These are phyloP conservation scores for Moxostoma hubbsi DNA, from an alignment of 2,797 vertebrate genomes.

Conservation along the genomic window DNA sequence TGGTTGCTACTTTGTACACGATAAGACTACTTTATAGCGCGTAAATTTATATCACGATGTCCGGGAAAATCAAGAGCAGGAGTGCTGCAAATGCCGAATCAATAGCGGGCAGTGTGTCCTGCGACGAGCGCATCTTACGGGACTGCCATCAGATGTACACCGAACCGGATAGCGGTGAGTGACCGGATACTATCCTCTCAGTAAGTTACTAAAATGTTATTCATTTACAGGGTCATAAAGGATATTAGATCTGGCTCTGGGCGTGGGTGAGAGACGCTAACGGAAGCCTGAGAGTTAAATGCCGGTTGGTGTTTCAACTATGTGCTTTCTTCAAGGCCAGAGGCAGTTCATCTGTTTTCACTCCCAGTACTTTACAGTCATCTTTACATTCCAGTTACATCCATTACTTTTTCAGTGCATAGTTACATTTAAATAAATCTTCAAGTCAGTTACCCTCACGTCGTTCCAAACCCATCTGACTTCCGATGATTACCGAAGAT, in stretches of 20 bases:
- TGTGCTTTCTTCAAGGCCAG: not conserved
- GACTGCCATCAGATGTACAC: constrained; percentile 84
- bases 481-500: no score
- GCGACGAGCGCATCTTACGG: constrained; percentile 82
- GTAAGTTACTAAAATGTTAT: not conserved
- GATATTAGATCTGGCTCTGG: not conserved
- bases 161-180: constrained; percentile 72
- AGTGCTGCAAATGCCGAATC: constrained; percentile 79
- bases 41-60: constrained; percentile 63
- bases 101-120: constrained; percentile 72
- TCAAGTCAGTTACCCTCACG: no score
- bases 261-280: not conserved
- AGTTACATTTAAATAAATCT: no score
- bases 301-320: constrained; percentile 1
- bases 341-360: not conserved
- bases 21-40: not conserved
- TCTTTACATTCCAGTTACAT: no score
- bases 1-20: not conserved
- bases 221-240: not conserved
- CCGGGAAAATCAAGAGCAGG: constrained; percentile 80
- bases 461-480: no score
- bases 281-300: constrained; percentile 10
- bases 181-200: not conserved
- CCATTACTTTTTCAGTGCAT: no score
- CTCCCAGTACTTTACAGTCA: not conserved